Percentiles rank a stretch among this genome's conserved stretches.
Evolutionary conservation across 2,888 invertebrate species (phyloP).

Genomic region (Cheilosia pagana): DNA sequence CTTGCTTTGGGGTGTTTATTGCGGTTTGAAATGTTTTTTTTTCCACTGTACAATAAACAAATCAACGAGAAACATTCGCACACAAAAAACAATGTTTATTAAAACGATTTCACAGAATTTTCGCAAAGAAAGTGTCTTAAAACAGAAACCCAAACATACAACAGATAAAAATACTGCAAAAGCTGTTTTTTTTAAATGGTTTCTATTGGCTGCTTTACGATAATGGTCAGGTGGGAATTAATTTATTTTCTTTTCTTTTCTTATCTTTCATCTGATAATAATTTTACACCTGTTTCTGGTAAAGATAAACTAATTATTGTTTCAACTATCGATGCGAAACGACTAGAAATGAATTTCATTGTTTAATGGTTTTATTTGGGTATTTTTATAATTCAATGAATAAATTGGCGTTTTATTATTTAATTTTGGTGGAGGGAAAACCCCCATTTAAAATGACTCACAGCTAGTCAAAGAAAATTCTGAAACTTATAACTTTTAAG

Average conservation of each 20-base stretch:
- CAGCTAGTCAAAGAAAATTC: too few species aligned
- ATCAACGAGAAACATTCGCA: background rate
- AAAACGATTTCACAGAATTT: background rate
- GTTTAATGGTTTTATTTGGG: too few species aligned
- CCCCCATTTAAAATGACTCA: too few species aligned
- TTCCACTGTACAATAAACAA: background rate
- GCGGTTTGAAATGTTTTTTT: too few species aligned
- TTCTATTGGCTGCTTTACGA: background rate
- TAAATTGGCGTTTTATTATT: too few species aligned
- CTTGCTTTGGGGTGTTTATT: too few species aligned
- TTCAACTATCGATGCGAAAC: background rate
- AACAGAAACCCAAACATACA: slow-evolving; percentile 8
- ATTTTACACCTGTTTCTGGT: slow-evolving; percentile 12
- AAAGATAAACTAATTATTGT: background rate
- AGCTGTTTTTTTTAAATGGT: background rate
- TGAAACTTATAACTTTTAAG: too few species aligned
- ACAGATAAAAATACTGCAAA: background rate
- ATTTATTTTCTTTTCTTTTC: background rate
- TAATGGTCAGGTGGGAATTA: background rate
- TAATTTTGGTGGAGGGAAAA: too few species aligned
- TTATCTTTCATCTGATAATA: slow-evolving; percentile 16
- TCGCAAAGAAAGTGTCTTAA: background rate
- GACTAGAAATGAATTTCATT: too few species aligned
- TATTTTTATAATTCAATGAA: too few species aligned
- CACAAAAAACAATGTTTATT: background rate